These are phyloP conservation scores for Drosophila biarmipes DNA, from an alignment of 1,140 invertebrate genomes.

Conservation along the genomic window DNA sequence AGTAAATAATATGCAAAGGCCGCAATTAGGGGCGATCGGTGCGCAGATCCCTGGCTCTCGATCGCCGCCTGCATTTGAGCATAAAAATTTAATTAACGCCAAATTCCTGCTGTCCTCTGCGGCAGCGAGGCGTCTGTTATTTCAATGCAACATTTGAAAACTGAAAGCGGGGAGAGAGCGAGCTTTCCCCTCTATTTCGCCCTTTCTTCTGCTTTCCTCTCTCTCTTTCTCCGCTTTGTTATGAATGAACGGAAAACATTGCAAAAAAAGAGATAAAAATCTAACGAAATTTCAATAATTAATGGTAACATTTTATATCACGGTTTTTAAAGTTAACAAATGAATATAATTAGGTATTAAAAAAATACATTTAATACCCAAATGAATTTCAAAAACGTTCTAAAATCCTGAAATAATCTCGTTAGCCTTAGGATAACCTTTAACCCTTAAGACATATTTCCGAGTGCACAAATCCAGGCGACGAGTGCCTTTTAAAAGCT, in stretches of 20 bases:
- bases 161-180: conserved; percentile 15
- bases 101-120: conserved; percentile 44
- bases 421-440: background rate
- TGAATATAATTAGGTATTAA: too few species aligned
- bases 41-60: conserved; percentile 12
- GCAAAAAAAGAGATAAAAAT: background rate
- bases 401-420: background rate
- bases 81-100: conserved; percentile 71
- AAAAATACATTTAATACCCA: too few species aligned
- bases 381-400: too few species aligned
- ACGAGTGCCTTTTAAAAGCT: conserved; percentile 28
- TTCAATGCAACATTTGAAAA: conserved; percentile 43
- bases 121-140: background rate
- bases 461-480: conserved; percentile 4
- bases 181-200: conserved; percentile 19
- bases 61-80: conserved; percentile 60
- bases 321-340: too few species aligned
- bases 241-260: conserved; percentile 32
- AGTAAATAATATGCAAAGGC: conserved; percentile 52
- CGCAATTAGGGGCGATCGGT: conserved; percentile 45
- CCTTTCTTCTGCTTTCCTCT: background rate
- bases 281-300: too few species aligned
- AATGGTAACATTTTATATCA: too few species aligned
- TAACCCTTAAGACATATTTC: background rate
- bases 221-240: conserved; percentile 8